A percentile compares a stretch with the other conserved stretches of the same genome.
phyloP scores from a whole-genome alignment of 2,113 vertebrate species.

The Peucedramus taeniatus region DNA sequence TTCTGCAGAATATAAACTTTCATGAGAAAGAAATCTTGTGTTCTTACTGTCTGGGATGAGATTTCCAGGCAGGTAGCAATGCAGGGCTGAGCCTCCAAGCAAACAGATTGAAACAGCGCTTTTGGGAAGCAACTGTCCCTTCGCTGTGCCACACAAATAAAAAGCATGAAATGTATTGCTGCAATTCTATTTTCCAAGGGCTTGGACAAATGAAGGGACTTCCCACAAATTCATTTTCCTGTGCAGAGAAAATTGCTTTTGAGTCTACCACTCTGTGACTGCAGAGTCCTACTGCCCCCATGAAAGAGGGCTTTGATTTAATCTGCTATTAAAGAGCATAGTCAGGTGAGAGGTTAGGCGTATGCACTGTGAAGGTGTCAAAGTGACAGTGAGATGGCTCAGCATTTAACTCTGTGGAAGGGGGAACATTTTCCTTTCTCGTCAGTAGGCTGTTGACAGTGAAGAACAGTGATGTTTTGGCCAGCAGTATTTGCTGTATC shows the following conservation, averaged over 20 bases:
- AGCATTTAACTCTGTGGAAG: neutral
- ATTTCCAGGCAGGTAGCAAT: neutral
- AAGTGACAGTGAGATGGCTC: neutral
- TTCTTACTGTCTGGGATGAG: neutral
- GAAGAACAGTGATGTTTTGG: neutral
- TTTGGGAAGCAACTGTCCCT: neutral
- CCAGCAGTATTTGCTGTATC: neutral
- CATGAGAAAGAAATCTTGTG: neutral
- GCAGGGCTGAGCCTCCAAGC: neutral
- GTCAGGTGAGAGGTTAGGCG: neutral
- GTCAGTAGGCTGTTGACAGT: neutral
- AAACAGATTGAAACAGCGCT: neutral
- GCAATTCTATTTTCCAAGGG: slow-evolving; percentile 8
- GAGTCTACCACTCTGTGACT: neutral
- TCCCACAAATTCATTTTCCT: neutral
- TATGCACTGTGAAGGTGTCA: neutral
- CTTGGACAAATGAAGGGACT: neutral
- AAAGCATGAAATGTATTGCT: neutral
- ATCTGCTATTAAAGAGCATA: neutral
- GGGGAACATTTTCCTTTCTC: neutral
- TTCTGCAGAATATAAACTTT: neutral
- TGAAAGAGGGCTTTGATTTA: neutral
- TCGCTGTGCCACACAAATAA: neutral
- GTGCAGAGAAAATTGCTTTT: slow-evolving; percentile 27
- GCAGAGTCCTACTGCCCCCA: neutral